Base-by-base conservation (phyloP, 2,113 vertebrate genomes). In the Brachyhypopomus gauderio region DNA sequence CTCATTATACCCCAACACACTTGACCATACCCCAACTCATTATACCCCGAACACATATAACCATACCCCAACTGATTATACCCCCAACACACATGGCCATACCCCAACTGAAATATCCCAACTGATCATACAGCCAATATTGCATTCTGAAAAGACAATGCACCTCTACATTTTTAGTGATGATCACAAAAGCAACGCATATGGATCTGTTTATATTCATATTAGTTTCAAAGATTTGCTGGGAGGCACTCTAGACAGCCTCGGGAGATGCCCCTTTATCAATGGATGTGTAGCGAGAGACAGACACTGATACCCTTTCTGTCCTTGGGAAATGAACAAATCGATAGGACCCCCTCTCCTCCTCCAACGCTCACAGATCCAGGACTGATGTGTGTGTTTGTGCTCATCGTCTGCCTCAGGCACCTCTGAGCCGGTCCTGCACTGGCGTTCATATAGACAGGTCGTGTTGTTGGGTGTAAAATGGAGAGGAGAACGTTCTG, bases 221-320 rank as follows among this genome's bases (percentile, higher is more conserved):
- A 74, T 64, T 80, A 6, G 30, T 67, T 81, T 71, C 27, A 58
- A 12, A 66, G 17, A 34, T 52, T 17, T 70, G 52, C 23, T 76
- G 30, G 17, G 16, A 76, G 55, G 16, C 22, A 59, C 7, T 70
- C 19, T 41, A 34, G 27, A 6, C 20, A 41, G 55, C 22, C 30
- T 74, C 45, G 27, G 23, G 59, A 55, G 59, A 60, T 41, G 45
- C 38, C 74, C 38, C 56, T 23, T 74, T 48, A 74, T 58, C 34
- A 71, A 66, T 81, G 66, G 66, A 72, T 87, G 77, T 77, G 48
- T 67, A 79, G 86, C 75, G 60, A 30, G 59, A 83, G 87, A 83
- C 76, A 85, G 81, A 88, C 92, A 84, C 85, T 83, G 89, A 92
- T 86, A 91, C 88, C 86, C 25, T 20, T 60, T 74, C 77, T 91